A percentile compares a stretch with the other conserved stretches of the same genome.
phyloP scores from a whole-genome alignment of 2,797 vertebrate genomes.

The Prunella strophiata region DNA sequence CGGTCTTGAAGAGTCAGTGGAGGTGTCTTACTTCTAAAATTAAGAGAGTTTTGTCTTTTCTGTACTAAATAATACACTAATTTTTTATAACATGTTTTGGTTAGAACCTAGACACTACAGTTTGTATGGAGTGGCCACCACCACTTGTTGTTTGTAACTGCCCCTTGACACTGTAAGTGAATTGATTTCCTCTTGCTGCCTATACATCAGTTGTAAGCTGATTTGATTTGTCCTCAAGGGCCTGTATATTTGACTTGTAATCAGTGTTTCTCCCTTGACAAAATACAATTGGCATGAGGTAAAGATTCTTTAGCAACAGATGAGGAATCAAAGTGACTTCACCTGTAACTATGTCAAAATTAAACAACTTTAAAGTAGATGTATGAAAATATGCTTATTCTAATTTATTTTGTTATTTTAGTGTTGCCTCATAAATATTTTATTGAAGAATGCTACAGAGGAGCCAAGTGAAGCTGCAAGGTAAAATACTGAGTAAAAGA shows the following conservation, averaged over 20 bases:
- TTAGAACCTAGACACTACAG: background rate
- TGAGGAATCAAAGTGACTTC: background rate
- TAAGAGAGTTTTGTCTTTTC: background rate
- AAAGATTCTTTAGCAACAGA: background rate
- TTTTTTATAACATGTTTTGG: background rate
- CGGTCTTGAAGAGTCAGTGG: background rate
- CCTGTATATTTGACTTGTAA: background rate
- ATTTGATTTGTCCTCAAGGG: background rate
- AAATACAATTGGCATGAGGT: background rate
- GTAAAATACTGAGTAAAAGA: constrained; percentile 74
- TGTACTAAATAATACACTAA: background rate
- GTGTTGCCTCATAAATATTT: constrained; percentile 90
- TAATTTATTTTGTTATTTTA: constrained; percentile 75
- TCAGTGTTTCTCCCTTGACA: background rate
- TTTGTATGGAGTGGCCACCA: background rate
- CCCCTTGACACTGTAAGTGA: background rate
- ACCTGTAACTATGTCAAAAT: background rate
- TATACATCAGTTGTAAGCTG: background rate
- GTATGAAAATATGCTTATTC: constrained; percentile 30
- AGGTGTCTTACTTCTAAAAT: background rate
- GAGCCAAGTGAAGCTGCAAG: constrained; percentile 94
- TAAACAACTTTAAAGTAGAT: background rate
- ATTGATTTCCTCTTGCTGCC: background rate
- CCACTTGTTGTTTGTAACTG: background rate
- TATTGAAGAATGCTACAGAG: constrained; percentile 90